phyloP scores from a whole-genome alignment of 2,113 vertebrate species.

The Chionis minor region DNA sequence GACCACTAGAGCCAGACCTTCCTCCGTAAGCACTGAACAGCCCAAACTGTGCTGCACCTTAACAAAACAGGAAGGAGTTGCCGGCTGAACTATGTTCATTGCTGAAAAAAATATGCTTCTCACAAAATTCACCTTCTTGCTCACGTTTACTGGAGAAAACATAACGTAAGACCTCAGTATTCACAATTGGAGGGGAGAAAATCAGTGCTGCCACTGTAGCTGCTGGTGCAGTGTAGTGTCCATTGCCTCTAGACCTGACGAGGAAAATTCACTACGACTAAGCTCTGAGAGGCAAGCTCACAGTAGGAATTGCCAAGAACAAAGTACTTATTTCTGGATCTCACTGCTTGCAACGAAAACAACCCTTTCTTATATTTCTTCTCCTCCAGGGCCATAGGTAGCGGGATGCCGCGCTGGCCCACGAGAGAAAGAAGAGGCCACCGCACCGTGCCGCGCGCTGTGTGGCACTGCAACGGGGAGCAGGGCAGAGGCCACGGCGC shows the following conservation, averaged over 20 bases:
- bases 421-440: background rate
- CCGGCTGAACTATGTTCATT: background rate
- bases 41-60: background rate
- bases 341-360: background rate
- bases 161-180: background rate
- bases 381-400: background rate
- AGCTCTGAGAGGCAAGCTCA: background rate
- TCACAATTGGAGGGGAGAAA: background rate
- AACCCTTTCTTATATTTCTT: background rate
- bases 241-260: background rate
- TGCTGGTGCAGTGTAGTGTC: background rate
- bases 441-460: fast-evolving
- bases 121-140: background rate
- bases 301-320: background rate
- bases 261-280: background rate
- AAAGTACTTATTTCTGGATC: background rate
- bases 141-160: background rate
- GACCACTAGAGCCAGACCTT: background rate
- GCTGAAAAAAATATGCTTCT: background rate
- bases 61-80: background rate
- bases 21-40: background rate
- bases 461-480: background rate
- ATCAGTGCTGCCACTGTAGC: background rate
- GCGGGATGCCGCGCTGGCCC: background rate
- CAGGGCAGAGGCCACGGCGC: background rate